Base-by-base conservation (phyloP, 2,888 invertebrate genomes). In the Steinernema scapterisci region DNA sequence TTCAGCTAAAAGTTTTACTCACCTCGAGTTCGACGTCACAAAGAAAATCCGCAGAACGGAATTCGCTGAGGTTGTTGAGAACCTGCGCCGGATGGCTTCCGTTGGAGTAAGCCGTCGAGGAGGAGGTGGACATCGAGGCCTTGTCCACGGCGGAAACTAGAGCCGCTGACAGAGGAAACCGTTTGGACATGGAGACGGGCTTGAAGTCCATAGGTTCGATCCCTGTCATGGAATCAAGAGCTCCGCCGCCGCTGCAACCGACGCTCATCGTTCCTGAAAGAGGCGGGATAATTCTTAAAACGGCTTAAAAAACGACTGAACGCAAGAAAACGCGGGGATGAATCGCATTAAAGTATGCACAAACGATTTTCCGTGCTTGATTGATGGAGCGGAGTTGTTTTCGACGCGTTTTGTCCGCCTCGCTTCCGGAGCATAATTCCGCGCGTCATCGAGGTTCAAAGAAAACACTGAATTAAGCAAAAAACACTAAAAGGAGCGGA, bases 1-100 rank as follows among this genome's bases (percentile, higher is more conserved):
- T 45, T 5, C 19, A 9, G 21, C 63, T 25, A 25, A n/a, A 11
- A 5, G 70, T 11, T 21, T 7, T 38, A 23, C n/a, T 11, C 13
- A 84, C 82, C 76, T 81, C 78, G 11, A 84, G 52, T 38, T 84
- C 84, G n/a, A 84, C 77, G 63, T 84, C 84, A 70, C 83, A 83
- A 25, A 84, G 73, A 9, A 77, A 72, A 31, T 78, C 77, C n/a
- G 77, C 72, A 3, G 72, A 70, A 7, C 81, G 74, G 9, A 83
- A 75, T n/a, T 74, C 73, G 54, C 73, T 63, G 11, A 75, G 73
- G 44, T 75, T 75, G 31, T 48, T 54, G 7, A 75, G 23, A n/a
- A 75, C 27, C 9, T 27, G 63, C 27, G 63, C 31, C 31, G 63
- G 11, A 31, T 63, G 63, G 16, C 63, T 9, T 9, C 38, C 19